phyloP scores from a whole-genome alignment of 2,888 invertebrate species.

The Agrotis ipsilon region DNA sequence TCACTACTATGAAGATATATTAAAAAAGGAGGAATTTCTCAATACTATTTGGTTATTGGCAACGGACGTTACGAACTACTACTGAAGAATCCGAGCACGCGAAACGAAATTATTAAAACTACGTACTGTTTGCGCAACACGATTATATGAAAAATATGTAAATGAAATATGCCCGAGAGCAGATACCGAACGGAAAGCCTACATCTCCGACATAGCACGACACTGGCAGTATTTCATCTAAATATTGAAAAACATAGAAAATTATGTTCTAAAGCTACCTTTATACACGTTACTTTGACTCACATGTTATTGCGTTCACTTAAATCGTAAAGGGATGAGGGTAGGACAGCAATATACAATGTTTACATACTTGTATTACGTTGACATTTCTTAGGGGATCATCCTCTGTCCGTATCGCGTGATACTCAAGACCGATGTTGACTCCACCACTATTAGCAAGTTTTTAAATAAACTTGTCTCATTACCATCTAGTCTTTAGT shows the following conservation, averaged over 20 bases:
- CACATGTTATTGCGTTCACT: conserved; percentile 88
- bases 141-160: conserved; percentile 60
- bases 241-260: conserved; percentile 89
- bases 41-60: conserved; percentile 89
- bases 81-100: conserved; percentile 76
- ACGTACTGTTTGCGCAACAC: conserved; percentile 64
- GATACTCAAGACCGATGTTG: conserved; percentile 37
- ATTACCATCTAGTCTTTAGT: conserved; percentile 54
- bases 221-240: conserved; percentile 88
- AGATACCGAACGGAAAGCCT: conserved; percentile 60
- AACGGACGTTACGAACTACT: conserved; percentile 80
- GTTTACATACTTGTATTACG: conserved; percentile 59
- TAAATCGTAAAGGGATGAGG: conserved; percentile 80
- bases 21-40: conserved; percentile 83
- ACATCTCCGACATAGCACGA: conserved; percentile 65
- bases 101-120: conserved; percentile 73
- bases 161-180: conserved; percentile 58
- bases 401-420: conserved; percentile 25
- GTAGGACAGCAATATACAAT: conserved; percentile 73
- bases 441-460: conserved; percentile 44
- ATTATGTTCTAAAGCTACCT: conserved; percentile 85
- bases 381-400: conserved; percentile 63
- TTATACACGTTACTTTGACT: conserved; percentile 86
- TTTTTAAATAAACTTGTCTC: conserved; percentile 27
- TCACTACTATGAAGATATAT: conserved; percentile 83